phyloP scores from a whole-genome alignment of 2,888 invertebrate genomes.

The Diadegma fenestrale region DNA sequence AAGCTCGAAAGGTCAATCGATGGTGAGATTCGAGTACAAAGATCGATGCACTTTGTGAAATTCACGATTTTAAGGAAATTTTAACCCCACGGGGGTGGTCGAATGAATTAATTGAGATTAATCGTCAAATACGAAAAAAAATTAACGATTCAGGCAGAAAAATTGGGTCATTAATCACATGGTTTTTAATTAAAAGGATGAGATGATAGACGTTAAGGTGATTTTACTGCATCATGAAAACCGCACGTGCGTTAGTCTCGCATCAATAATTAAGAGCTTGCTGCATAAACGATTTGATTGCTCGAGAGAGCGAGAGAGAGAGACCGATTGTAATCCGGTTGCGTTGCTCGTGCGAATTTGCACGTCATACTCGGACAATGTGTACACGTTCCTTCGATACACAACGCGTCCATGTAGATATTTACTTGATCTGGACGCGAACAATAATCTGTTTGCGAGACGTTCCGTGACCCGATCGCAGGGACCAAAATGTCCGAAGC shows the following conservation, averaged over 20 bases:
- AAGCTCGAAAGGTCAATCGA: not conserved
- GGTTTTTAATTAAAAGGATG: not conserved
- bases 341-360: slow-evolving; percentile 40
- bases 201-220: not conserved
- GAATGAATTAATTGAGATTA: not conserved
- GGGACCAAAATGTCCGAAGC: slow-evolving; percentile 6
- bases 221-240: slow-evolving; percentile 17
- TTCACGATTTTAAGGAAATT: not conserved
- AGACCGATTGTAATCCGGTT: slow-evolving; percentile 34
- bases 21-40: not conserved
- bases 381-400: not conserved
- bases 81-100: not conserved
- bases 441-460: slow-evolving; percentile 13
- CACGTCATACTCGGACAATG: slow-evolving; percentile 37
- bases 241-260: slow-evolving; percentile 32
- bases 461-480: slow-evolving; percentile 8
- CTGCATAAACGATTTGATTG: slow-evolving; percentile 53
- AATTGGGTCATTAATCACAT: not conserved
- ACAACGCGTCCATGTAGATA: not conserved
- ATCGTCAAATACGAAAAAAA: not conserved
- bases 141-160: not conserved
- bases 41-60: not conserved
- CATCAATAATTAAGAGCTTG: slow-evolving; percentile 57
- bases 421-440: not conserved
- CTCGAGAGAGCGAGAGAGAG: slow-evolving; percentile 14